Base-by-base conservation (phyloP, 2,888 invertebrate species). In the Sepioteuthis lessoniana region DNA sequence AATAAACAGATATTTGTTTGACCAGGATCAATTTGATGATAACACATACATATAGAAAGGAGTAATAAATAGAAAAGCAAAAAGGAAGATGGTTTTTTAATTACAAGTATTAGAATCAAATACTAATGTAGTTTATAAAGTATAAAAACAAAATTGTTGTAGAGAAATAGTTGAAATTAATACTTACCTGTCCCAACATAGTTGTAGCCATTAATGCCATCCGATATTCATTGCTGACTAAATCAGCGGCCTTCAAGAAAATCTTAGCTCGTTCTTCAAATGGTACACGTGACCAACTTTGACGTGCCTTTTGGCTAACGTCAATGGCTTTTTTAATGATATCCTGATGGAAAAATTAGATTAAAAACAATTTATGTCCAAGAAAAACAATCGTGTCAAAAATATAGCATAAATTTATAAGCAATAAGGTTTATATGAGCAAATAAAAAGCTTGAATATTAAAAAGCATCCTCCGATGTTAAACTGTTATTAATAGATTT, bases 141-240 rank as follows among this genome's bases (percentile, higher is more conserved):
- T 35, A 91, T 38, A 91, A 91, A 13, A 28, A 25, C 28, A 38
- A 47, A 47, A 47, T 47, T 47, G 16, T 47, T 47, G 7, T 19
- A 47, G 46, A 47, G 47, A 47, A 47, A 47, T 47, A 42, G 47
- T 13, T 31, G 31, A 60, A 46, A n/a, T 35, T n/a, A 46, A 35
- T 35, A 91, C 91, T 50, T 95, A 97, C 97, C 97, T 99, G 99
- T 0, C 99, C 99, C 94, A 99, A 97, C 99, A 99, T 99, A 19
- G 99, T 99, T 0, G 99, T 98, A 0, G 99, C 99, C 97, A 99
- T 99, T 94, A 99, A 97, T 93, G 98, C 98, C 97, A 98, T 98
- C 94, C 99, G 98, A 97, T 99, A 98, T 96, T 98, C 98, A 28
- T 98, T 98, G 0, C 98, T 98, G 98, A 99, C 98, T 95, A 99